These are phyloP conservation scores for Sminthurinus aureus DNA, from an alignment of 2,888 invertebrate genomes.

Conservation along the genomic window DNA sequence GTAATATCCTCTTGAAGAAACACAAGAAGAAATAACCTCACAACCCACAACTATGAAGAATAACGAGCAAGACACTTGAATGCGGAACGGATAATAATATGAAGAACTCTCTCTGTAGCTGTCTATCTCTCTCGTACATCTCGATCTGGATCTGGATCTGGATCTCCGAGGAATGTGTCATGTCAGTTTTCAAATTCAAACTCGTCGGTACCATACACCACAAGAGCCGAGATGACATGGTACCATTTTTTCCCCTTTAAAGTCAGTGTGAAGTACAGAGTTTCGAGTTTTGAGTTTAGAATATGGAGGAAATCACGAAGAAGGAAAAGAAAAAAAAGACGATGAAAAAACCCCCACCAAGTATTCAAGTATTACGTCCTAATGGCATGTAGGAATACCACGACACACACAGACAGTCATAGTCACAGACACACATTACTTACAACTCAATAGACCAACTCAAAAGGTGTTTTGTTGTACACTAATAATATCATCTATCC, in stretches of 20 bases:
- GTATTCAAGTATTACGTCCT: not conserved
- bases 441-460: conserved; percentile 4
- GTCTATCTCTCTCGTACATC: too few species aligned
- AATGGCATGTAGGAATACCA: not conserved
- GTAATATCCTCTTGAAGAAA: not conserved
- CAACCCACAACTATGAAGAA: too few species aligned
- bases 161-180: not conserved
- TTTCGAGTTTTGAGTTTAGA: not conserved
- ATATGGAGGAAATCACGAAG: not conserved
- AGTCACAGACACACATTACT: not conserved
- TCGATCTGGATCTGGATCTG: too few species aligned
- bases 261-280: not conserved
- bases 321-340: not conserved
- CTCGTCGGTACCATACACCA: too few species aligned
- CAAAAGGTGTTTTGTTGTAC: not conserved
- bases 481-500: not conserved
- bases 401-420: not conserved
- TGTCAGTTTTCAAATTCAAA: not conserved
- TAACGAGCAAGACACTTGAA: too few species aligned
- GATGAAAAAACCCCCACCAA: not conserved
- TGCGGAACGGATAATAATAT: not conserved
- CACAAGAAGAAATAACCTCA: not conserved
- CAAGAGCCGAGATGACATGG: too few species aligned
- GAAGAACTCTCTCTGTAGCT: not conserved
- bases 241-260: not conserved